These are phyloP conservation scores for Axinella damicornis DNA, from an alignment of 37 sponge, comb jelly and placozoan genomes.

Conservation along the genomic window DNA sequence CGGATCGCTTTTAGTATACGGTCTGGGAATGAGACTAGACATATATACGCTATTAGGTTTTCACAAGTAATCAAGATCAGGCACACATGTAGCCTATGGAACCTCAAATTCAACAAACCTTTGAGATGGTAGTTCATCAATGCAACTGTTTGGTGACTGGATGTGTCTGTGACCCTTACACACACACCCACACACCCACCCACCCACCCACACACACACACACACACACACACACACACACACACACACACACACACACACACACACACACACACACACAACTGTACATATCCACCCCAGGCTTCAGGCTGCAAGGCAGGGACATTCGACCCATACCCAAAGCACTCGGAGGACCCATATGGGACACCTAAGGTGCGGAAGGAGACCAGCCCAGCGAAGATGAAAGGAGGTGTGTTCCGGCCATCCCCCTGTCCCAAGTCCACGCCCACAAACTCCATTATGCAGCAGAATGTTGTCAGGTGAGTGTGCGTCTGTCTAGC, in stretches of 20 bases:
- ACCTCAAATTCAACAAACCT: no score
- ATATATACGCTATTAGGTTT: no score
- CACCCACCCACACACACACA: background rate
- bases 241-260: background rate
- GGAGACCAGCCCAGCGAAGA: slow-evolving; percentile 19
- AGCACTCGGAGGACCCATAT: slow-evolving; percentile 90
- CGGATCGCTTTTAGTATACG: no score
- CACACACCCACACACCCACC: background rate
- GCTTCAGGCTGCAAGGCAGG: slow-evolving; percentile 93
- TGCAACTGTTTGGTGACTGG: no score
- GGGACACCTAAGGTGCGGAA: slow-evolving; percentile 4
- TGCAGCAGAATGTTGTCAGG: slow-evolving; percentile 76
- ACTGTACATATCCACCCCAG: background rate
- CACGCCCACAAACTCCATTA: slow-evolving; percentile 70
- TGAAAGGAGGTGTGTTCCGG: slow-evolving; percentile 67
- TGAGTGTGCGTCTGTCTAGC: no score
- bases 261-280: background rate
- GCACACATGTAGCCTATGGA: no score
- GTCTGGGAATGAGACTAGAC: no score
- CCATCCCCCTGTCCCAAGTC: slow-evolving; percentile 86
- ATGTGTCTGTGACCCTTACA: no score
- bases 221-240: no score
- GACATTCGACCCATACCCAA: slow-evolving; percentile 93
- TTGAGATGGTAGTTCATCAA: no score
- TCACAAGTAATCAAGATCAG: no score